These are phyloP conservation scores for Scaptomyza hsui DNA, from an alignment of 1,140 invertebrate species.

Conservation along the genomic window DNA sequence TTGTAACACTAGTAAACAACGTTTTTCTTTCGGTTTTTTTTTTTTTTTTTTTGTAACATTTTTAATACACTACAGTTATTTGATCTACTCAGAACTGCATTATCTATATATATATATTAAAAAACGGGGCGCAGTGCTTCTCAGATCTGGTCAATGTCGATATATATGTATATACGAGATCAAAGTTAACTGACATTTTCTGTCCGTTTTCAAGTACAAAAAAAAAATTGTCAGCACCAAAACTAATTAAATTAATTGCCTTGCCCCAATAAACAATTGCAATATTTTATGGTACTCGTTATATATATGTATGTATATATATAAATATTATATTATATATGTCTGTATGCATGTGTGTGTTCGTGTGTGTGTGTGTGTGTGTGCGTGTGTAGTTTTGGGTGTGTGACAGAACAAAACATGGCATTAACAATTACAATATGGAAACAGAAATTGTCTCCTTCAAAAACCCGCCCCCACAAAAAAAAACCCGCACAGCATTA, in stretches of 20 bases:
- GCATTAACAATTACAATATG: constrained; percentile 66
- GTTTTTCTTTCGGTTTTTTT: constrained; percentile 18
- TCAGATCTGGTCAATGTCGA: no score
- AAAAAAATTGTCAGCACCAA: constrained; percentile 6
- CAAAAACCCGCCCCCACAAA: constrained; percentile 7
- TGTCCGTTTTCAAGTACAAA: constrained; percentile 6
- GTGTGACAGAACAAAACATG: constrained; percentile 41
- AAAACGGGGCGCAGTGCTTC: no score
- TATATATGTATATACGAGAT: neutral
- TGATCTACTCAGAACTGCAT: constrained; percentile 18
- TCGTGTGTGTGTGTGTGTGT: constrained; percentile 7
- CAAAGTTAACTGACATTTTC: constrained; percentile 3
- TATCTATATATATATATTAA: neutral
- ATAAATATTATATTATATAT: constrained; percentile 7
- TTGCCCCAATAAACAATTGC: constrained; percentile 39
- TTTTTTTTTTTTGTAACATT: constrained; percentile 28
- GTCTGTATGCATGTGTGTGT: constrained; percentile 6
- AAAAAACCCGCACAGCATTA: constrained; percentile 59
- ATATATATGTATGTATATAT: constrained; percentile 14
- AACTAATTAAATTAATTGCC: constrained; percentile 10
- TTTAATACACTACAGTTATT: constrained; percentile 14
- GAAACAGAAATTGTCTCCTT: constrained; percentile 42
- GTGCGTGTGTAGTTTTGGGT: constrained; percentile 22
- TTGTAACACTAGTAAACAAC: constrained; percentile 46
- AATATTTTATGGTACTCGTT: constrained; percentile 21